Conservation (phyloP, 2,888 invertebrate genomes). For the Octonoba sinensis region DNA sequence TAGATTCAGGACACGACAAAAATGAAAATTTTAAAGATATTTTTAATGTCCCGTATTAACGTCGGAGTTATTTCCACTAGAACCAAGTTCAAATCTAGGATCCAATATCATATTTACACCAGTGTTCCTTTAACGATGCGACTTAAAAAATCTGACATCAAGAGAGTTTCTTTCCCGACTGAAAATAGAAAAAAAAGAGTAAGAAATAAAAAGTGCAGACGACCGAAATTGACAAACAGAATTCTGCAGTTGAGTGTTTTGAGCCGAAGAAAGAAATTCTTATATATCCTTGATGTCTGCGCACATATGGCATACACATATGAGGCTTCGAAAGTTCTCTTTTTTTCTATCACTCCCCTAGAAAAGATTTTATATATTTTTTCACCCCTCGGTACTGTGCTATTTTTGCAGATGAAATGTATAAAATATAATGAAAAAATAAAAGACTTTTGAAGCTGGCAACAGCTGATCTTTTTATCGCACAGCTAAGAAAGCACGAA, state of each 20-base stretch:
- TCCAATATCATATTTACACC: neutral
- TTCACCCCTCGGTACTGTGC: conserved; percentile 13
- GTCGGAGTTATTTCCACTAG: too few relatives aligned
- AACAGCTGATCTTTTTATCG: conserved; percentile 37
- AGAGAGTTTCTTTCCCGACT: conserved; percentile 11
- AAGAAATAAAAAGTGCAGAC: conserved; percentile 7
- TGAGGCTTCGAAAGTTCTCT: conserved; percentile 18
- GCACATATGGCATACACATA: conserved; percentile 61
- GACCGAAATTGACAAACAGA: conserved; percentile 55
- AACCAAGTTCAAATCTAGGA: too few relatives aligned
- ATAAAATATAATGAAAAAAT: conserved; percentile 15
- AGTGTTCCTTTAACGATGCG: conserved; percentile 12
- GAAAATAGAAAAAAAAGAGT: conserved; percentile 14
- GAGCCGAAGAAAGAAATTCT: conserved; percentile 40
- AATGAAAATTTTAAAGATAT: too few relatives aligned
- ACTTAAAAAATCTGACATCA: neutral
- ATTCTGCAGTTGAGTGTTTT: conserved; percentile 42
- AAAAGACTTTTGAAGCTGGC: conserved; percentile 13
- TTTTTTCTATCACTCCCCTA: conserved; percentile 1
- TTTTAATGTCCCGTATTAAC: too few relatives aligned
- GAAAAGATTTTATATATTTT: conserved; percentile 32
- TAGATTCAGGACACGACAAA: too few relatives aligned
- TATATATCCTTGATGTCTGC: conserved; percentile 34
- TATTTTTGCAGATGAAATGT: conserved; percentile 43
- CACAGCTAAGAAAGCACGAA: conserved; percentile 6